phyloP scores from a whole-genome alignment of 2,888 invertebrate genomes.

The Sphinx pinastri region DNA sequence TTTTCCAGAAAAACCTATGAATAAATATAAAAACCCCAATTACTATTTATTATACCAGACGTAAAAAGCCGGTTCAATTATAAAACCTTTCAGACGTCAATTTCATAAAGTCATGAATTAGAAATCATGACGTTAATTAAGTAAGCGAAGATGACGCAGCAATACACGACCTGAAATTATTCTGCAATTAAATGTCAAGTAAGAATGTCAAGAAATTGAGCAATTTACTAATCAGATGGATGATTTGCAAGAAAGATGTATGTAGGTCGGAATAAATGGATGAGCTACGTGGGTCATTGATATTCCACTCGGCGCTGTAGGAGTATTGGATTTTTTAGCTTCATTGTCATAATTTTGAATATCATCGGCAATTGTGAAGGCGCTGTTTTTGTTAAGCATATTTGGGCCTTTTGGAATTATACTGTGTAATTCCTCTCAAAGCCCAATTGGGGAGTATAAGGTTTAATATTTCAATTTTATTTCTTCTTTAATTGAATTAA shows the following conservation, averaged over 20 bases:
- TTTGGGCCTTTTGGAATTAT: not conserved
- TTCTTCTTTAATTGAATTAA: not conserved
- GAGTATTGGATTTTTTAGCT: not conserved
- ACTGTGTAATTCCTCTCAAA: not conserved
- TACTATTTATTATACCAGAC: not conserved
- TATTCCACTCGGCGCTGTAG: not conserved
- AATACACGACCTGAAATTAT: slow-evolving; percentile 40
- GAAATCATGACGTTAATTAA: slow-evolving; percentile 21
- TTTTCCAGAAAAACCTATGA: not conserved
- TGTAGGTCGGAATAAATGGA: slow-evolving; percentile 1
- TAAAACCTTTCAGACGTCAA: not conserved
- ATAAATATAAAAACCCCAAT: not conserved
- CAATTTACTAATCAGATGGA: slow-evolving; percentile 46
- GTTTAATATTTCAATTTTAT: no score
- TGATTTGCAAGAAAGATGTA: slow-evolving; percentile 38
- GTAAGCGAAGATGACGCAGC: slow-evolving; percentile 16
- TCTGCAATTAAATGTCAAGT: slow-evolving; percentile 35
- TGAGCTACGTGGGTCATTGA: not conserved
- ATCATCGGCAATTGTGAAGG: not conserved
- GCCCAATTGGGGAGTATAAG: not conserved
- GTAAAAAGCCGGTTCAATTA: slow-evolving; percentile 2
- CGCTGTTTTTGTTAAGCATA: not conserved
- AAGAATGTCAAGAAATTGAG: slow-evolving; percentile 33
- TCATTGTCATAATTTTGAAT: slow-evolving; percentile 11
- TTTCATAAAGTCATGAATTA: not conserved